Conservation (phyloP, 2,797 vertebrate genomes). For the Alfaro cultratus region DNA sequence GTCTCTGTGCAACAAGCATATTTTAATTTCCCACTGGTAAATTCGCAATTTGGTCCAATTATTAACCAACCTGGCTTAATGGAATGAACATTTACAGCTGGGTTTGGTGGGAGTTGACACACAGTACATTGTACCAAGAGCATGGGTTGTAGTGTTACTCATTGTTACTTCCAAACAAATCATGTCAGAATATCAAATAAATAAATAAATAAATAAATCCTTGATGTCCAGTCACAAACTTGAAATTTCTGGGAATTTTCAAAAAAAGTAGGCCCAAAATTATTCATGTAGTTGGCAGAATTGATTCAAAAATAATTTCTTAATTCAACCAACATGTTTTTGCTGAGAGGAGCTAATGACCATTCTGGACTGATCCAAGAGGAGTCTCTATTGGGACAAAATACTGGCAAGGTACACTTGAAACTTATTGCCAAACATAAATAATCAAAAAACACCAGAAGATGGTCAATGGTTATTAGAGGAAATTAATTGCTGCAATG, state of each 20-base stretch:
- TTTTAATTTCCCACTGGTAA: conserved; percentile 57
- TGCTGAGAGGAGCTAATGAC: neutral
- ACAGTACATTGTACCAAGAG: conserved; percentile 9
- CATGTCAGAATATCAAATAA: conserved; percentile 7
- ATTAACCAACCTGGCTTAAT: conserved; percentile 13
- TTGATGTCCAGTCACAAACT: neutral
- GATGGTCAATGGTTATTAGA: neutral
- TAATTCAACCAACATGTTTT: neutral
- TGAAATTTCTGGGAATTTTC: neutral
- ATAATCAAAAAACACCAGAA: neutral
- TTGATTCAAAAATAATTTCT: neutral
- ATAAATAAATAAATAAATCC: neutral
- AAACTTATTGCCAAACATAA: neutral
- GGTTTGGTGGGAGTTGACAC: conserved; percentile 26
- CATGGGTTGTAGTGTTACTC: neutral
- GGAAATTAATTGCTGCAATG: neutral
- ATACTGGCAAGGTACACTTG: neutral
- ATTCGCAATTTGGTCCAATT: conserved; percentile 43
- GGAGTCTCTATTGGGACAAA: neutral
- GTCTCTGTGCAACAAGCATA: conserved; percentile 64
- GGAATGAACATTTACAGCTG: conserved; percentile 20
- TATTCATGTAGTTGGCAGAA: neutral
- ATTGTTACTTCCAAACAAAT: conserved; percentile 25
- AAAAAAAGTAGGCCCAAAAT: neutral
- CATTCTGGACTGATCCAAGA: neutral